Base-by-base conservation (phyloP, 2,888 invertebrate genomes). In the Phrixothrix hirtus region DNA sequence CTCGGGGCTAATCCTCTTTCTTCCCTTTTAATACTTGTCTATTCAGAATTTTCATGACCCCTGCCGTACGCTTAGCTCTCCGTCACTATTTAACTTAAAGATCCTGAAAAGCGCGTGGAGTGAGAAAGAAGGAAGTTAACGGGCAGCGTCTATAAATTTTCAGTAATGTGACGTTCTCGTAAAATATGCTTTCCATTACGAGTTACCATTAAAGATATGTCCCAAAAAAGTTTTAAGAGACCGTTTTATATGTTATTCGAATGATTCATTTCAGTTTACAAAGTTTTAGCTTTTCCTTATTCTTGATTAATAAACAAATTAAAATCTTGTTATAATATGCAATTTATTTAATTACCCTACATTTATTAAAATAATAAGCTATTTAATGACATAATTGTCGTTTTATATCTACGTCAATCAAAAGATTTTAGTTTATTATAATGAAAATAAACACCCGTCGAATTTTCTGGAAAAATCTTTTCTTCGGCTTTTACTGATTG, bases 171-270 rank as follows among this genome's bases (percentile, higher is more conserved):
- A 71, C 72, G 69, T 72, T 69, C 67, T 60, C 58, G 71, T 73
- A 71, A 73, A 72, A 73, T 72, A 73, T 72, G 71, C 66, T 68
- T 68, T 71, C 72, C 72, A 73, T 73, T 73, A 73, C 68, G 71
- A 68, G 67, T 65, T 66, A 66, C 66, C 71, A 72, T 72, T 72
- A 71, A 71, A 72, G 71, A 72, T 71, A 73, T 72, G 71, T 68
- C 68, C 64, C 64, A 68, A 71, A 70, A 72, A 71, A 71, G 66
- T 71, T 71, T 71, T 67, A 67, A 69, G 70, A 70, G 70, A 70
- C 67, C 68, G 69, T 70, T 69, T 64, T 70, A 70, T 71, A 70
- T 71, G 71, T 73, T 71, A 72, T 72, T 66, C 64, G 62, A 65
- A 62, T 69, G 69, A 69, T 68, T 68, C 68, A 68, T 70, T 71